Evolutionary conservation across 2,113 vertebrate species (phyloP).

Genomic region (Neopipo cinnamomea): DNA sequence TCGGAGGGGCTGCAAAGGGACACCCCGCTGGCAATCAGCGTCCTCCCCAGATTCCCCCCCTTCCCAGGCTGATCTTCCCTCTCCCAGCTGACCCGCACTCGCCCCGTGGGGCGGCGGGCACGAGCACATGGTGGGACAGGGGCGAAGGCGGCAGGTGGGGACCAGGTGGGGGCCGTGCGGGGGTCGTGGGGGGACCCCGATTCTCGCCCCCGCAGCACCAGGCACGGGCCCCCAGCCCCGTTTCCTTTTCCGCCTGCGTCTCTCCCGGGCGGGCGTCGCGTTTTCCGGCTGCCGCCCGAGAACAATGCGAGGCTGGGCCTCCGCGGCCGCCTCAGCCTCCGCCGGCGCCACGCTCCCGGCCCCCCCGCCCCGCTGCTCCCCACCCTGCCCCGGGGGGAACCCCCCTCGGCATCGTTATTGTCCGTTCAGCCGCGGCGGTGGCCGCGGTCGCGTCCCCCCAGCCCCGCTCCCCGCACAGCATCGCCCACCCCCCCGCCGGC

Average conservation of each 20-base stretch:
- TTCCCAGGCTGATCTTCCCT: neutral
- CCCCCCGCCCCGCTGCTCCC: neutral
- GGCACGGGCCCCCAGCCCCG: neutral
- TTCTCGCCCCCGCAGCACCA: neutral
- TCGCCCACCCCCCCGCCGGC: neutral
- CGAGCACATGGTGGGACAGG: neutral
- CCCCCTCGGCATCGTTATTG: neutral
- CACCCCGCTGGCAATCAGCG: neutral
- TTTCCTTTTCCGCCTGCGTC: conserved; percentile 51
- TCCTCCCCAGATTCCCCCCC: neutral
- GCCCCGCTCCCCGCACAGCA: neutral
- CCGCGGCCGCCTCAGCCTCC: neutral
- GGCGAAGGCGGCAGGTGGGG: neutral
- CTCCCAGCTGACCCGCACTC: neutral
- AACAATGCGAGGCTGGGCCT: conserved; percentile 52
- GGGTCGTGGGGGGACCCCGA: neutral
- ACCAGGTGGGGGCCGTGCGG: neutral
- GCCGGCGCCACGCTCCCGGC: neutral
- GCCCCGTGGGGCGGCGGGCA: neutral
- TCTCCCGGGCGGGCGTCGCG: conserved; percentile 24
- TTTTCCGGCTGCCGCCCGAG: conserved; percentile 51
- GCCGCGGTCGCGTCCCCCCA: neutral
- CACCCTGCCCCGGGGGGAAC: neutral
- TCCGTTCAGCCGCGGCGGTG: neutral
- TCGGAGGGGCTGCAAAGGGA: neutral